A percentile compares a stretch with the other conserved stretches of the same genome.
Conservation (phyloP, 2,113 vertebrate genomes). For the Xiphophorus maculatus region DNA sequence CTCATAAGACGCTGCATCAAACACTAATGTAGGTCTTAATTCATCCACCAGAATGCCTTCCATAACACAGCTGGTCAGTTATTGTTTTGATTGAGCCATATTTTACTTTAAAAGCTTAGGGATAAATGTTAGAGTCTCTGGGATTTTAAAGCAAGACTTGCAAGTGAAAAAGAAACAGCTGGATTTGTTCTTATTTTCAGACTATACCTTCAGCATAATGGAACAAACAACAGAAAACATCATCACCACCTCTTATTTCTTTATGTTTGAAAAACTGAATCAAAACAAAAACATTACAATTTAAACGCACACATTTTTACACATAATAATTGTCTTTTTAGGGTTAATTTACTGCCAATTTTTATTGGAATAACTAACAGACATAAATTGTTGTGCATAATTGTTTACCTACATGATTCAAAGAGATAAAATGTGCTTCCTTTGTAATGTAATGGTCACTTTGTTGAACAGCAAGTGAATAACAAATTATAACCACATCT, state of each 20-base stretch:
- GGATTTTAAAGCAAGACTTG: background rate
- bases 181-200: too few relatives aligned
- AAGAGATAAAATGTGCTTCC: too few relatives aligned
- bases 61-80: background rate
- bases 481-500: background rate
- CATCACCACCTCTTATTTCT: background rate
- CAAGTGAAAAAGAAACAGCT: too few relatives aligned
- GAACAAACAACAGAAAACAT: too few relatives aligned
- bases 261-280: background rate
- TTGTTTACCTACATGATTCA: too few relatives aligned
- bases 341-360: too few relatives aligned
- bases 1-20: background rate
- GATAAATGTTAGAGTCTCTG: background rate
- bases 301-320: too few relatives aligned
- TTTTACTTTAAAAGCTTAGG: background rate
- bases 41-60: background rate
- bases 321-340: too few relatives aligned
- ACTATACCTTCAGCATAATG: too few relatives aligned
- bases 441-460: background rate
- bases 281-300: too few relatives aligned
- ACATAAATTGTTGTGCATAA: too few relatives aligned
- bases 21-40: background rate
- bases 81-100: background rate
- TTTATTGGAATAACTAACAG: too few relatives aligned
- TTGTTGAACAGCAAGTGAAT: background rate